Base-by-base conservation (phyloP, 2,797 vertebrate genomes). In the Amblyopsis hoosieri region DNA sequence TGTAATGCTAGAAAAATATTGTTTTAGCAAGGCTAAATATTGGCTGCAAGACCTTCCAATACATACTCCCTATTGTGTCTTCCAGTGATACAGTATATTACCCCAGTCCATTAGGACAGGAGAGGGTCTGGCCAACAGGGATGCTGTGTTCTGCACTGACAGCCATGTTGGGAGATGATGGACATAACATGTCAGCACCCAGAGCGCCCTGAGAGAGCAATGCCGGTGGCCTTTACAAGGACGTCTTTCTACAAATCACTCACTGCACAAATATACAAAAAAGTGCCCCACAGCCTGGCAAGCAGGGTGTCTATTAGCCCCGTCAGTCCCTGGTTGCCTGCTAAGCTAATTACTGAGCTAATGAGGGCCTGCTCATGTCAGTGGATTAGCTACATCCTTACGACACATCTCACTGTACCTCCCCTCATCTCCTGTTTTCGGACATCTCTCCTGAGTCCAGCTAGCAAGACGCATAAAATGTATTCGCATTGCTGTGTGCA, bases 231-330 rank as follows among this genome's bases (percentile, higher is more conserved):
- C 87, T 80, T 84, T 80, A 83, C 80, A 88, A 80, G 82, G 76
- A 82, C 75, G 85, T 88, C 87, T 90, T 87, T 91, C 87, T 87
- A 79, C 87, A 78, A 75, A 87, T 84, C 75, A 71, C 76, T 81
- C 76, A 37, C 78, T 80, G 75, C 64, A 72, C 72, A 91, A 91
- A 91, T 90, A 92, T 87, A 89, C 90, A 89, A 75, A 80, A 62
- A 72, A 66, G 59, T 67, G 60, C 45, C 71, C 29, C 57, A 61
- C 56, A 54, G 85, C 70, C 69, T 66, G 69, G 78, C 67, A 74
- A 75, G 71, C 79, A 68, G 71, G 72, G 82, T 70, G 77, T 85
- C 82, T 64, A 64, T 83, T 83, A 78, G 60, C 72, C 54, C 67
- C 62, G 45, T 13, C 31, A 64, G 48, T 83, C 75, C 77, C 81